Conservation (phyloP, 2,113 vertebrate genomes). For the Cinclus cinclus region DNA sequence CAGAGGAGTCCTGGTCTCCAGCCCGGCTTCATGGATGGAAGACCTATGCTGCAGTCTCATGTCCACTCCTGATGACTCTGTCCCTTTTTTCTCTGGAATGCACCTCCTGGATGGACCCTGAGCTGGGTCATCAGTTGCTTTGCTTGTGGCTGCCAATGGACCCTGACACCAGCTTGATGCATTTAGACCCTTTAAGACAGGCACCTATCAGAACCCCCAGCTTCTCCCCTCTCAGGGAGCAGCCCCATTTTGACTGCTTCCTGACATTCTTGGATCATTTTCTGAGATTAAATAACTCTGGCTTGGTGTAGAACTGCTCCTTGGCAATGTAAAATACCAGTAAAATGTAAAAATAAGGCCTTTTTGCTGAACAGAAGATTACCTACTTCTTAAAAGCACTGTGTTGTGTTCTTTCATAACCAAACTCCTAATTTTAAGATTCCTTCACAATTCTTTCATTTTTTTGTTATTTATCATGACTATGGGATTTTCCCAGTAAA, state of each 20-base stretch:
- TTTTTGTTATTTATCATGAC: neutral
- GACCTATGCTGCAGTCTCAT: neutral
- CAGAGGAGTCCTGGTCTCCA: neutral
- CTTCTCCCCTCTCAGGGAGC: neutral
- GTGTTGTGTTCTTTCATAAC: neutral
- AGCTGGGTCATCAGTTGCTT: neutral
- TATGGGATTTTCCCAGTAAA: neutral
- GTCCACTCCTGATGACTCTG: neutral
- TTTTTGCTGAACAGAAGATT: neutral
- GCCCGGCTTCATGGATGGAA: neutral
- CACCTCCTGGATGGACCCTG: neutral
- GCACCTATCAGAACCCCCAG: rapidly evolving
- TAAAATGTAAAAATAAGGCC: rapidly evolving
- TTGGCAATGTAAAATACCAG: neutral
- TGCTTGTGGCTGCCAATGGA: neutral
- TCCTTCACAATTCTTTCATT: neutral
- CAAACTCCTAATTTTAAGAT: neutral
- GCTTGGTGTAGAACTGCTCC: neutral
- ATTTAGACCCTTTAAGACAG: neutral
- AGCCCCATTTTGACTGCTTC: neutral
- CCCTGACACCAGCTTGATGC: neutral
- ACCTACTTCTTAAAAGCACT: neutral
- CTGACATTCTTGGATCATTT: neutral
- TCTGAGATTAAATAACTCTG: neutral
- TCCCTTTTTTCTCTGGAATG: neutral